These are phyloP conservation scores for Drosophila nigricruria DNA, from an alignment of 2,888 invertebrate species.

Conservation along the genomic window DNA sequence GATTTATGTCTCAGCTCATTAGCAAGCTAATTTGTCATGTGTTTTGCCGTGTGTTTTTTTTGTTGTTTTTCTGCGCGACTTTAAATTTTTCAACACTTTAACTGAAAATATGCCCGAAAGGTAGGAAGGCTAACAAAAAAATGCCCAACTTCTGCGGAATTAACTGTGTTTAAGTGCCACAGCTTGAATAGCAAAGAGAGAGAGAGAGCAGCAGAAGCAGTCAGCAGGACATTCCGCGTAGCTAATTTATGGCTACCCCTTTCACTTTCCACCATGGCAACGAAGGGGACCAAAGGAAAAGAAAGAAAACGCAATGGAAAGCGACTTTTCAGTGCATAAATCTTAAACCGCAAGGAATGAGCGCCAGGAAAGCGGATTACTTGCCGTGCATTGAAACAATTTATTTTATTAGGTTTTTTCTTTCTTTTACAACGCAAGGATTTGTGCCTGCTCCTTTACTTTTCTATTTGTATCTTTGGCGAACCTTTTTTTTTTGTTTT, in stretches of 20 bases:
- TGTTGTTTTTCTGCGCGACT: slow-evolving; percentile 29
- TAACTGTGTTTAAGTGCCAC: slow-evolving; percentile 76
- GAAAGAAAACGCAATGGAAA: slow-evolving; percentile 47
- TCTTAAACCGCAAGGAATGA: slow-evolving; percentile 76
- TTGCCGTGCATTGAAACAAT: slow-evolving; percentile 77
- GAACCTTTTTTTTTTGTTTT: slow-evolving; percentile 4
- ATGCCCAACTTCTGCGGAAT: slow-evolving; percentile 67
- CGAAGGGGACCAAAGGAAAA: slow-evolving; percentile 17
- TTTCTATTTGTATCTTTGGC: slow-evolving; percentile 12
- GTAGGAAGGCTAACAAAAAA: slow-evolving; percentile 30
- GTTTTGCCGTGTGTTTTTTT: slow-evolving; percentile 27
- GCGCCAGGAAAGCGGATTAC: slow-evolving; percentile 75
- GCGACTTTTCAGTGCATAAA: slow-evolving; percentile 77
- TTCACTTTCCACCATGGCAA: slow-evolving; percentile 62
- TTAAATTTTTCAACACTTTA: slow-evolving; percentile 80
- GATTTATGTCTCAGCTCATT: slow-evolving; percentile 82
- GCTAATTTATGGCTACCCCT: slow-evolving; percentile 80
- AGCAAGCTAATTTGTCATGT: slow-evolving; percentile 81
- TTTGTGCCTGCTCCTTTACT: slow-evolving; percentile 19
- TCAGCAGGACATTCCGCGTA: slow-evolving; percentile 62
- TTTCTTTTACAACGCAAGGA: slow-evolving; percentile 40
- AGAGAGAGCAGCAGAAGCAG: background rate
- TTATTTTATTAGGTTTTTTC: slow-evolving; percentile 69
- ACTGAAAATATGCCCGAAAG: slow-evolving; percentile 62
- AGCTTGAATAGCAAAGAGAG: background rate